These are phyloP conservation scores for Microcebus jonahi DNA, from an alignment of 2,113 vertebrate species.

Conservation along the genomic window DNA sequence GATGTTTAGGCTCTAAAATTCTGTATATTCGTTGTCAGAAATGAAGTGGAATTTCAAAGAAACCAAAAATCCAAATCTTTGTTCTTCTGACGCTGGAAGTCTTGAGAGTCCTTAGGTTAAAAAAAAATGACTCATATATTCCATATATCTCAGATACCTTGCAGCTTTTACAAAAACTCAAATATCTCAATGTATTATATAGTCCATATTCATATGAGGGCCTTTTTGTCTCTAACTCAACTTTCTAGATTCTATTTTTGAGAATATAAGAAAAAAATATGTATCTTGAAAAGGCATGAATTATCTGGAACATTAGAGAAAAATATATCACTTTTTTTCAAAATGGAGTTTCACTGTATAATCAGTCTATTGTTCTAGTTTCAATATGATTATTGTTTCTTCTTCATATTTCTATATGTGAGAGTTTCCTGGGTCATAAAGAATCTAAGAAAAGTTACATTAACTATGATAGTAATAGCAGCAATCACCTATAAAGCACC, in stretches of 20 bases:
- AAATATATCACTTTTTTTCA: neutral
- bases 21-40: conserved; percentile 29
- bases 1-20: conserved; percentile 55
- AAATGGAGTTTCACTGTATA: neutral
- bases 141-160: neutral
- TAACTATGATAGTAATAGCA: neutral
- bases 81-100: neutral
- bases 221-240: neutral
- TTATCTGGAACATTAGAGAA: neutral
- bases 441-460: neutral
- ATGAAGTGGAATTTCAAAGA: neutral
- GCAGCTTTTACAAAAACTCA: conserved; percentile 13
- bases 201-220: neutral
- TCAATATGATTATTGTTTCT: neutral
- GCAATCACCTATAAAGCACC: neutral
- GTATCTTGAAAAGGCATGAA: neutral
- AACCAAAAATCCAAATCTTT: neutral
- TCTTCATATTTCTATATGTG: neutral
- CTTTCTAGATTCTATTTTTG: neutral
- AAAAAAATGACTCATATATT: neutral
- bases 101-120: neutral
- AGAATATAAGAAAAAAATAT: neutral
- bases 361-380: neutral
- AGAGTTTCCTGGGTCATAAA: neutral
- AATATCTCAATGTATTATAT: neutral